Evolutionary conservation across 2,113 vertebrate species (phyloP).

Genomic region (Motacilla tschutschensis): DNA sequence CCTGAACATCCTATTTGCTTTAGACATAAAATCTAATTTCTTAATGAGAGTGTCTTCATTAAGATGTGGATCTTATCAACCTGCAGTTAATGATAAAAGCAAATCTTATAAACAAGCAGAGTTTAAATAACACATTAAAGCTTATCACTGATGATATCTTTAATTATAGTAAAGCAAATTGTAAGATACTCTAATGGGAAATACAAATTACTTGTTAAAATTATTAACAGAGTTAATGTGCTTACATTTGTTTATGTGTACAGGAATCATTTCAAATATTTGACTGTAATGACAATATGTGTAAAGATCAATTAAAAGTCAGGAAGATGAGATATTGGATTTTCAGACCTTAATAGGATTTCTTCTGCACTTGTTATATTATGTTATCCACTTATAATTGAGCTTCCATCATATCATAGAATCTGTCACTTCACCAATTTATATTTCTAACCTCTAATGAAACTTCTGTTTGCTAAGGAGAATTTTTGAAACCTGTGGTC

Average conservation of each 20-base stretch:
- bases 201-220: slow-evolving; percentile 81
- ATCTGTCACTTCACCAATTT: slow-evolving; percentile 79
- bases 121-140: slow-evolving; percentile 74
- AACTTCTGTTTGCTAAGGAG: slow-evolving; percentile 71
- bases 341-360: slow-evolving; percentile 81
- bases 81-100: slow-evolving; percentile 71
- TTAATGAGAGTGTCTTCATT: slow-evolving; percentile 44
- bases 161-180: slow-evolving; percentile 77
- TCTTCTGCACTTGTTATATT: slow-evolving; percentile 78
- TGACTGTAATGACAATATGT: slow-evolving; percentile 79
- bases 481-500: slow-evolving; percentile 59
- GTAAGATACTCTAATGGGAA: slow-evolving; percentile 77
- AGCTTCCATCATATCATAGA: slow-evolving; percentile 74
- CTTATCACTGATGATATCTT: slow-evolving; percentile 76
- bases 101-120: slow-evolving; percentile 67
- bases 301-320: slow-evolving; percentile 86
- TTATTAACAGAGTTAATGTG: slow-evolving; percentile 82
- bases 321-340: slow-evolving; percentile 83
- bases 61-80: slow-evolving; percentile 50
- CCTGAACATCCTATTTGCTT: not conserved
- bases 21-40: slow-evolving; percentile 59
- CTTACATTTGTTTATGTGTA: slow-evolving; percentile 82
- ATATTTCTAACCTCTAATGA: slow-evolving; percentile 73
- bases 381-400: slow-evolving; percentile 83
- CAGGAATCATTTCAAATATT: slow-evolving; percentile 76